Conservation (phyloP, 2,113 vertebrate genomes). For the Leptobrachium ailaonicum region DNA sequence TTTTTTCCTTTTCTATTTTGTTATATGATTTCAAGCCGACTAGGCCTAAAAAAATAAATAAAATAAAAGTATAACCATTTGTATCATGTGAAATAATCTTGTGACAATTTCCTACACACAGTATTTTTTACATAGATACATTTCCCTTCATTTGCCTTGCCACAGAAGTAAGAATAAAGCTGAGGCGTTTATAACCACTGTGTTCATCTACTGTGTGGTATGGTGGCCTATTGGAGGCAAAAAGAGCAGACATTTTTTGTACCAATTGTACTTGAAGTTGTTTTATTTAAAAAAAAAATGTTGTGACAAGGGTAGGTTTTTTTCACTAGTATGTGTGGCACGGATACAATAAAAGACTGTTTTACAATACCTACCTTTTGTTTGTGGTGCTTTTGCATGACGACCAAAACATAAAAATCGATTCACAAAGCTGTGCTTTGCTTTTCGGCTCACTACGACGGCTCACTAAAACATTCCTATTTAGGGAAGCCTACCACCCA, state of each 20-base stretch:
- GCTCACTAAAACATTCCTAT: no score
- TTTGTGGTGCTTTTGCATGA: slow-evolving; percentile 12
- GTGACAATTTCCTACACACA: slow-evolving; percentile 81
- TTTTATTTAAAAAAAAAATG: slow-evolving; percentile 97
- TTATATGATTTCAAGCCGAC: slow-evolving; percentile 92
- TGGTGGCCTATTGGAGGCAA: slow-evolving; percentile 92
- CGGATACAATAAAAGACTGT: slow-evolving; percentile 99
- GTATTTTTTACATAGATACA: slow-evolving; percentile 86
- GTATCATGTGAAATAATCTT: slow-evolving; percentile 81
- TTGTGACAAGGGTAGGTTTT: slow-evolving; percentile 99
- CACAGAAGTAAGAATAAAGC: slow-evolving; percentile 82
- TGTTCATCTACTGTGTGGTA: slow-evolving; percentile 96
- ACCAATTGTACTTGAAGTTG: slow-evolving; percentile 99
- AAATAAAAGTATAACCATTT: slow-evolving; percentile 81
- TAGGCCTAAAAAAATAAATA: slow-evolving; percentile 74
- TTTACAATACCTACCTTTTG: slow-evolving; percentile 82
- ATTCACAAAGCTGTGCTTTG: no score
- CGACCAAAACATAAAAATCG: no score
- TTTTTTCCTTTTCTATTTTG: slow-evolving; percentile 79
- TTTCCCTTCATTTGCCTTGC: slow-evolving; percentile 88
- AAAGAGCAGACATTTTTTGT: slow-evolving; percentile 94
- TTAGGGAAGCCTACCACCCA: no score
- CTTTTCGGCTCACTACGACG: no score
- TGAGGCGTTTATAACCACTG: slow-evolving; percentile 94
- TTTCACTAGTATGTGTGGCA: slow-evolving; percentile 99